Base-by-base conservation (phyloP, 2,113 vertebrate species). In the Rhea pennata region DNA sequence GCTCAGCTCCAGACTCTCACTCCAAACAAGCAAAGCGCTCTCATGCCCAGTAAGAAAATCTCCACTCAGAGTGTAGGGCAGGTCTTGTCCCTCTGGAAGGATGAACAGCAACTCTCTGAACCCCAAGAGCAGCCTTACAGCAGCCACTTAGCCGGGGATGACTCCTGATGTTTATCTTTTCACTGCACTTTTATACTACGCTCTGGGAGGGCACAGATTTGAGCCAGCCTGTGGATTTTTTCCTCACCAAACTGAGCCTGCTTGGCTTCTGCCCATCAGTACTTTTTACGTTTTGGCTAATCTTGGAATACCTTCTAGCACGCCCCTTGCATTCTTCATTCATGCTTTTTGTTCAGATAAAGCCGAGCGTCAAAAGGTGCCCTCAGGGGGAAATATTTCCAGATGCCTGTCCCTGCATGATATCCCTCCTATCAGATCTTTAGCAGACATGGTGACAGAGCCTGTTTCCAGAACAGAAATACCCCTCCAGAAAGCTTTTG, bases 391-490 rank as follows among this genome's bases (percentile, higher is more conserved):
- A 21, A 15, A 58, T 9, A 26, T 6, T 19, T 42, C 42, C 44
- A 40, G 61, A 0, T 1, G 59, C 17, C 33, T 44, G 26, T 33
- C 21, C 50, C 15, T n/a, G 27, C 56, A 50, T 0, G 0, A 31
- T n/a, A 64, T 9, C 40, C 29, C 39, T 79, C 27, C n/a, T 26
- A 13, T 7, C 16, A 27, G 31, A 5, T 26, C 22, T 73, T 24
- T 31, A 39, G n/a, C 5, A 0, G 36, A 26, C 17, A 10, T 0
- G 10, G 29, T 48, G 31, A 19, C n/a, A 19, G 26, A 69, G 26
- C n/a, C 77, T 0, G 2, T 7, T 2, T n/a, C 39, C 0, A 3
- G 44, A 61, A 66, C 51, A 79, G 62, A 36, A n/a, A 8, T 4
- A 10, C 6, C n/a, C 27, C 42, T 70, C 31, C 20, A 5, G 1